Percentiles rank a stretch among this genome's conserved stretches.
phyloP scores from a whole-genome alignment of 2,888 invertebrate genomes.

The Yponomeuta sedellus region DNA sequence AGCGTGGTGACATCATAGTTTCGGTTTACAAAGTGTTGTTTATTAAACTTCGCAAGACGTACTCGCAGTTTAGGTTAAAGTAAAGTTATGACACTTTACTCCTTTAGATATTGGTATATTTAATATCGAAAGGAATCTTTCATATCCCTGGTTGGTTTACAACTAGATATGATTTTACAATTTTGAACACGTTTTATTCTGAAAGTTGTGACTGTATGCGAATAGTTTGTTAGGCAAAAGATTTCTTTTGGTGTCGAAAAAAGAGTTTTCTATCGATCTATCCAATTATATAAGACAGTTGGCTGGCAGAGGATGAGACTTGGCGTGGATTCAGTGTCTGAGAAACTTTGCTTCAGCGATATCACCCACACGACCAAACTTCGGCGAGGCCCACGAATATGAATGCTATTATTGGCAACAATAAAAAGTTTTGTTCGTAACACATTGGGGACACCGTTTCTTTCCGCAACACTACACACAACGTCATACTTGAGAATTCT shows the following conservation, averaged over 20 bases:
- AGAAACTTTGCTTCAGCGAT: constrained; percentile 23
- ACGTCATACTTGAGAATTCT: background rate
- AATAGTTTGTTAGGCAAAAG: too few relatives aligned
- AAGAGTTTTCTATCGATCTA: background rate
- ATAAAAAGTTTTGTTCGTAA: constrained; percentile 48
- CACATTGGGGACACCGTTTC: constrained; percentile 25
- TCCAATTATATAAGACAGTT: constrained; percentile 23
- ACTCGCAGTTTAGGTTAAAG: background rate
- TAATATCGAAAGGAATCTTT: background rate
- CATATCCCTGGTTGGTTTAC: too few relatives aligned
- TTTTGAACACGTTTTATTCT: too few relatives aligned
- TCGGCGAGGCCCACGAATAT: constrained; percentile 30
- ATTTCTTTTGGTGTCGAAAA: background rate
- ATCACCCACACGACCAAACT: constrained; percentile 34
- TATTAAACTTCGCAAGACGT: background rate
- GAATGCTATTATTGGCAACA: constrained; percentile 58
- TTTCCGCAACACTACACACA: background rate
- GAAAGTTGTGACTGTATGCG: too few relatives aligned
- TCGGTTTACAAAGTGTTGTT: constrained; percentile 4
- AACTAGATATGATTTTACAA: too few relatives aligned
- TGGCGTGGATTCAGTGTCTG: constrained; percentile 28
- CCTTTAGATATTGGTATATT: background rate
- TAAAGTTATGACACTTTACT: background rate
- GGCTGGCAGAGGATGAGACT: constrained; percentile 29
- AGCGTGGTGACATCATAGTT: constrained; percentile 55